These are phyloP conservation scores for Apotomis betuletana DNA, from an alignment of 2,888 invertebrate genomes.

Conservation along the genomic window DNA sequence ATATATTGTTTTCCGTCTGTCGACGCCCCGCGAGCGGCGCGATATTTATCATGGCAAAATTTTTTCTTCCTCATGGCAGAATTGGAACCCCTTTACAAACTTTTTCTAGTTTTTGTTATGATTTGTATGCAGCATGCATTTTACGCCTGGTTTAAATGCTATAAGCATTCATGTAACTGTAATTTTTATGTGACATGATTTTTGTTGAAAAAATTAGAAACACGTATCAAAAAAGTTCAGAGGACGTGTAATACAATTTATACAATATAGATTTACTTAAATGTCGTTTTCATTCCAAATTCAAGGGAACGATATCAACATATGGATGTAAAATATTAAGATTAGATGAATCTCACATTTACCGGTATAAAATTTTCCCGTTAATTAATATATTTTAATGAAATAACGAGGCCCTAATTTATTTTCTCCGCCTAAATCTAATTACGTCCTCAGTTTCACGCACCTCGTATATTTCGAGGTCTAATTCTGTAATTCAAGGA, in stretches of 20 bases:
- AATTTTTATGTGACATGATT: neutral
- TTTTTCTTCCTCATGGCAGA: constrained; percentile 71
- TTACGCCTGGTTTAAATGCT: neutral
- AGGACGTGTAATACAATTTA: too few species aligned
- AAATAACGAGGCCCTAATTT: constrained; percentile 30
- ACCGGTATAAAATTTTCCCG: neutral
- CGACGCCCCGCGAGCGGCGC: constrained; percentile 57
- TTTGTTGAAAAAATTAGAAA: too few species aligned
- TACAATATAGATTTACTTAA: too few species aligned
- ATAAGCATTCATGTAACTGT: neutral
- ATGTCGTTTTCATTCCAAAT: too few species aligned
- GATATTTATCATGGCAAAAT: constrained; percentile 77
- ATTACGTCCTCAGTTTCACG: constrained; percentile 15
- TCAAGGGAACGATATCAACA: too few species aligned
- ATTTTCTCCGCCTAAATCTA: constrained; percentile 19
- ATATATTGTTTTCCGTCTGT: constrained; percentile 68
- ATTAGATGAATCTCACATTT: neutral
- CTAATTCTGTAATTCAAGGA: constrained; percentile 27
- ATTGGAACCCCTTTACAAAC: constrained; percentile 62
- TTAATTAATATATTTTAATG: constrained; percentile 15
- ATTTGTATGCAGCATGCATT: too few species aligned
- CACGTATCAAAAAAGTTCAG: too few species aligned
- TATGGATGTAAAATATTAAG: too few species aligned
- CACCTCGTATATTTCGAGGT: constrained; percentile 15
- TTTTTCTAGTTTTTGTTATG: neutral